phyloP scores from a whole-genome alignment of 1,140 invertebrate genomes.

The Colletes gigas region DNA sequence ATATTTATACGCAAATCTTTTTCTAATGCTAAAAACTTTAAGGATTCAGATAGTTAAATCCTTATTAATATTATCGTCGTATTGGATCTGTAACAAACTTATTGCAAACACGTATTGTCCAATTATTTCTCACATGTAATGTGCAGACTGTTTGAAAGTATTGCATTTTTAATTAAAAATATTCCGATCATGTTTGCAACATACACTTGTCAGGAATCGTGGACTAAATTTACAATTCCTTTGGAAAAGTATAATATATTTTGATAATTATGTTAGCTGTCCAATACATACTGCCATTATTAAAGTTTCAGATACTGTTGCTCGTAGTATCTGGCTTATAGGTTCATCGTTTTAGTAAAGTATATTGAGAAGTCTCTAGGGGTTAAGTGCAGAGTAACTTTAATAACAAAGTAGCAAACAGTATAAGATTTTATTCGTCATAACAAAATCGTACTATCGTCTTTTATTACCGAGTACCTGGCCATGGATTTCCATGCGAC shows the following conservation, averaged over 20 bases:
- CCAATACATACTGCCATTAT: constrained; percentile 60
- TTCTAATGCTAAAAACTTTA: constrained; percentile 20
- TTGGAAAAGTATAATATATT: constrained; percentile 27
- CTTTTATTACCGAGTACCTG: constrained; percentile 74
- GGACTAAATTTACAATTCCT: neutral
- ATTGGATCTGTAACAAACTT: constrained; percentile 6
- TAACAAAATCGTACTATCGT: constrained; percentile 66
- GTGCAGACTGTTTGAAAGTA: constrained; percentile 36
- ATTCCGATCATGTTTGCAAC: constrained; percentile 19
- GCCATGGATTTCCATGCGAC: constrained; percentile 69
- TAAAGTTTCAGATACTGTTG: constrained; percentile 30
- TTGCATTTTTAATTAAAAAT: constrained; percentile 37
- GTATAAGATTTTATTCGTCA: constrained; percentile 48
- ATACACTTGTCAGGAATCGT: neutral
- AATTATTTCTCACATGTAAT: neutral
- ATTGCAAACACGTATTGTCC: neutral
- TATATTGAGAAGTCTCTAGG: constrained; percentile 39
- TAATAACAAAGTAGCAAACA: constrained; percentile 40
- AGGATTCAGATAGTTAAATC: neutral
- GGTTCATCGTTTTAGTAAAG: constrained; percentile 27
- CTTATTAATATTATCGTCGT: constrained; percentile 8
- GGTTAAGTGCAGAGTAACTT: constrained; percentile 37
- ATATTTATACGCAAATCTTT: constrained; percentile 38
- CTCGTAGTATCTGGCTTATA: constrained; percentile 38
- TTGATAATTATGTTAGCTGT: constrained; percentile 45